Evolutionary conservation across 2,888 invertebrate species (phyloP).

Genomic region (Tolmerus cingulatus): DNA sequence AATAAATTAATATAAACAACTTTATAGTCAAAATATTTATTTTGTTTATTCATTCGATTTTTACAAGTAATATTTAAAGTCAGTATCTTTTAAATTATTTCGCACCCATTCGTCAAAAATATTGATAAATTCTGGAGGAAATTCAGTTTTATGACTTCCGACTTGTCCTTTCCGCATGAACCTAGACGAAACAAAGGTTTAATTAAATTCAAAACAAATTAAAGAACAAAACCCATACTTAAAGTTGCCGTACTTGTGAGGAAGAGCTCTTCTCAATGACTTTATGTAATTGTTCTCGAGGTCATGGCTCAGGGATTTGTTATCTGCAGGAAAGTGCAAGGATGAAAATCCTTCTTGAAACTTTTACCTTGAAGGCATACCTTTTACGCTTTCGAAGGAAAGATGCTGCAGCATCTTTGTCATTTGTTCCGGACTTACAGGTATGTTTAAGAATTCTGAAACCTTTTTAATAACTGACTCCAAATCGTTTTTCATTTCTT

Average conservation of each 20-base stretch:
- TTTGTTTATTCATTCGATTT: background rate
- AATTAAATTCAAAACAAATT: background rate
- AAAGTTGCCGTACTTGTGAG: background rate
- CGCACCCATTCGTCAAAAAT: background rate
- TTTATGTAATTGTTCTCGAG: background rate
- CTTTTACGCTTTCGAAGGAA: background rate
- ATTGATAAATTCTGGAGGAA: background rate
- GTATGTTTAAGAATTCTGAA: background rate
- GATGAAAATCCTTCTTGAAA: background rate
- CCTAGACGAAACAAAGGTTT: constrained; percentile 27
- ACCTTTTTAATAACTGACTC: background rate
- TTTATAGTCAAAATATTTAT: too few species aligned
- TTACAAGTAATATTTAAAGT: background rate
- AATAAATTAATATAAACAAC: background rate
- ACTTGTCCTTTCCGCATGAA: constrained; percentile 24
- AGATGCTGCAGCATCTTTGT: background rate
- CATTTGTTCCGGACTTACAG: background rate
- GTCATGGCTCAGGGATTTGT: background rate
- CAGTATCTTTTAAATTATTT: background rate
- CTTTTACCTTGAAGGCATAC: background rate
- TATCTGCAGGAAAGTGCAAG: background rate
- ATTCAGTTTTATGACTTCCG: constrained; percentile 15
- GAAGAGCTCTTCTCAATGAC: background rate
- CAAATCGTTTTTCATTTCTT: background rate
- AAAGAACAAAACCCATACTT: background rate